Evolutionary conservation across 2,797 vertebrate genomes (phyloP).

Genomic region (Okamejei kenojei): DNA sequence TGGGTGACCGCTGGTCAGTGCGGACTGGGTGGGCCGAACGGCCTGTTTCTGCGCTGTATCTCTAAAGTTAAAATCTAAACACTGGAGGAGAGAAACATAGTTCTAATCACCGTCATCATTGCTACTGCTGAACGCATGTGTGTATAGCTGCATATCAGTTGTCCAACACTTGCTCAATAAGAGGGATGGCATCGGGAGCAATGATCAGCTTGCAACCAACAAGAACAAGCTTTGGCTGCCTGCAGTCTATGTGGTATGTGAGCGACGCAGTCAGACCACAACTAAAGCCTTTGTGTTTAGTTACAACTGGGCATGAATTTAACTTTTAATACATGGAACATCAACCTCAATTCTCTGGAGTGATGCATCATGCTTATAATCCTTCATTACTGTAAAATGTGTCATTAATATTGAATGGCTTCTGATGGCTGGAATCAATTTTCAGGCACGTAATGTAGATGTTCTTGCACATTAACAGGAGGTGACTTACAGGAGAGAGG

Average conservation of each 20-base stretch:
- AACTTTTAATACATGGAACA: not conserved
- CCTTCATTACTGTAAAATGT: constrained; percentile 10
- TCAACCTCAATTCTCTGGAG: not conserved
- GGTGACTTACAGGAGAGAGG: not conserved
- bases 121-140: too few species aligned
- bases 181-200: not conserved
- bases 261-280: not conserved
- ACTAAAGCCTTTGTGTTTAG: not conserved
- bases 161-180: not conserved
- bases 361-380: constrained; percentile 5
- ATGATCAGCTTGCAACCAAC: not conserved
- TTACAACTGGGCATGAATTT: not conserved
- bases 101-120: not conserved
- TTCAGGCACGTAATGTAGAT: not conserved
- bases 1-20: too few species aligned
- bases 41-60: too few species aligned
- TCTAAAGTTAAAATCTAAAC: not conserved
- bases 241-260: not conserved
- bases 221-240: not conserved
- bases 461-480: not conserved
- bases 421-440: constrained; percentile 14
- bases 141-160: not conserved
- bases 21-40: too few species aligned
- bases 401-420: not conserved
- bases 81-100: not conserved